A percentile compares a stretch with the other conserved stretches of the same genome.
Evolutionary conservation across 2,113 vertebrate genomes (phyloP).

Genomic region (Aptenodytes forsteri): DNA sequence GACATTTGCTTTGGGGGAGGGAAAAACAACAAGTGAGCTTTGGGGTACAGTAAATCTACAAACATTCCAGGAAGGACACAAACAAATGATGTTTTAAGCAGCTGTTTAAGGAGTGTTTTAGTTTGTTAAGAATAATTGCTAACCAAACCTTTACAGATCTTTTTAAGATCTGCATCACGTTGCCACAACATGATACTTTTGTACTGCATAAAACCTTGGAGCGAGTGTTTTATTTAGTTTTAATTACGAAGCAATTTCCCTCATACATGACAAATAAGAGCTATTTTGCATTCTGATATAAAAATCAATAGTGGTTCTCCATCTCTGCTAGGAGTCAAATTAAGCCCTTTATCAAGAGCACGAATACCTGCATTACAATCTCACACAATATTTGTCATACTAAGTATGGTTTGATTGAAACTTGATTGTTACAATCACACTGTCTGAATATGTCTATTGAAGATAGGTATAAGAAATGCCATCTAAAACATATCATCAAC

Average conservation of each 20-base stretch:
- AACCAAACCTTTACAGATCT: conserved; percentile 52
- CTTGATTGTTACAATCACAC: conserved; percentile 82
- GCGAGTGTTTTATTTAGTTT: conserved; percentile 73
- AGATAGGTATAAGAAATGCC: conserved; percentile 77
- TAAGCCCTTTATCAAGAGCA: conserved; percentile 78
- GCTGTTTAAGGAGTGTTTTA: conserved; percentile 49
- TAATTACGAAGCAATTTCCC: conserved; percentile 79
- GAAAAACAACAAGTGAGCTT: conserved; percentile 66
- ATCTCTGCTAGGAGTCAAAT: conserved; percentile 74
- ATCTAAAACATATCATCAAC: conserved; percentile 78
- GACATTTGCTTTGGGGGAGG: conserved; percentile 86
- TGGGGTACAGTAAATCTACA: conserved; percentile 11
- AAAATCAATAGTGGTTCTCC: conserved; percentile 73
- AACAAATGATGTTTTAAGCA: conserved; percentile 59
- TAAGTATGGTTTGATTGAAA: conserved; percentile 80
- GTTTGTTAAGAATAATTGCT: conserved; percentile 68
- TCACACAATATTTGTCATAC: conserved; percentile 77
- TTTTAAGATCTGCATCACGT: too few species aligned
- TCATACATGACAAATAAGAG: conserved; percentile 70
- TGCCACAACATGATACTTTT: conserved; percentile 59
- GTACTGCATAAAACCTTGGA: conserved; percentile 56
- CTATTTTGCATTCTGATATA: conserved; percentile 73
- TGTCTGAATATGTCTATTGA: conserved; percentile 78
- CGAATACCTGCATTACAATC: conserved; percentile 77
- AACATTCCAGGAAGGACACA: conserved; percentile 64